phyloP scores from a whole-genome alignment of 2,113 vertebrate species.

The Ailurus styani region DNA sequence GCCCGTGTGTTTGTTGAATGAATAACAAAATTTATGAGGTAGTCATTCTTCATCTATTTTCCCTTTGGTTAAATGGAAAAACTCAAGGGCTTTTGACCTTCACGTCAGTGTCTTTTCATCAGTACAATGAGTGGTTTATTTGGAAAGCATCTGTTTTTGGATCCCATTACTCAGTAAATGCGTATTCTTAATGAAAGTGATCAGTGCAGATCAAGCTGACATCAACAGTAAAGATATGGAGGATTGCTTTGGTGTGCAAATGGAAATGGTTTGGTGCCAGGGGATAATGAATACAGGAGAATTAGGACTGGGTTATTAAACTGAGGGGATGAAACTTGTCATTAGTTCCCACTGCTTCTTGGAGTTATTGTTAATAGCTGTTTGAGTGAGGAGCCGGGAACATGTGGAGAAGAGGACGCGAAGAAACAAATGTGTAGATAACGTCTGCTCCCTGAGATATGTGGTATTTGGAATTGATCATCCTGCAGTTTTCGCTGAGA shows the following conservation, averaged over 20 bases:
- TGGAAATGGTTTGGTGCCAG: conserved; percentile 64
- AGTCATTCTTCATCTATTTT: background rate
- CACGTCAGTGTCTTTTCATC: conserved; percentile 19
- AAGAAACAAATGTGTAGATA: conserved; percentile 52
- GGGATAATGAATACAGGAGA: conserved; percentile 63
- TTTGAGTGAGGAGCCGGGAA: conserved; percentile 56
- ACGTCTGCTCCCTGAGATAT: conserved; percentile 28
- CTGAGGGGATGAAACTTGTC: conserved; percentile 42
- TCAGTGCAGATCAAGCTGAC: conserved; percentile 64
- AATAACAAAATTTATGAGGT: conserved; percentile 21
- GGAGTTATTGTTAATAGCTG: conserved; percentile 49
- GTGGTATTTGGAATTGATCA: conserved; percentile 9
- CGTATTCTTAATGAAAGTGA: conserved; percentile 72
- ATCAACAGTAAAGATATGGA: conserved; percentile 58
- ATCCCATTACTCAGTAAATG: conserved; percentile 69
- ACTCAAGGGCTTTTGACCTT: conserved; percentile 59
- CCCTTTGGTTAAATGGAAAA: conserved; percentile 15
- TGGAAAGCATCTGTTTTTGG: conserved; percentile 58
- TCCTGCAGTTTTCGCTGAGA: conserved; percentile 48
- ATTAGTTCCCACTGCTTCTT: conserved; percentile 43
- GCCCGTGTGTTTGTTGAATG: conserved; percentile 19
- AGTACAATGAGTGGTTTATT: conserved; percentile 36
- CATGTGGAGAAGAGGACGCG: conserved; percentile 33
- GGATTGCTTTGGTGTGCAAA: conserved; percentile 65
- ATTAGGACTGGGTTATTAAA: conserved; percentile 58